phyloP scores from a whole-genome alignment of 2,888 invertebrate species.

The Plagodis dolabraria region DNA sequence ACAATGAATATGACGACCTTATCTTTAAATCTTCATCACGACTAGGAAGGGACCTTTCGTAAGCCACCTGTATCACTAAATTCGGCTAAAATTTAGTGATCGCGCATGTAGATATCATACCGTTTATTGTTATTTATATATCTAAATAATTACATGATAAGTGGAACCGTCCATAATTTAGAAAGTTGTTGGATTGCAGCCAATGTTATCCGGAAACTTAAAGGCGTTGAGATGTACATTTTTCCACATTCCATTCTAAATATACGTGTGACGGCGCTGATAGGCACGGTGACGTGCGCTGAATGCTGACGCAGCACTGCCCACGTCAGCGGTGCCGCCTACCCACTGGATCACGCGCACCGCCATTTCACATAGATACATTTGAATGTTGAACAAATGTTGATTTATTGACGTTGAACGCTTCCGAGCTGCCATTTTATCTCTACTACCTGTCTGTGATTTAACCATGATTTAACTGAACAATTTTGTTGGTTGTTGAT shows the following conservation, averaged over 20 bases:
- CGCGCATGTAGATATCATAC: slow-evolving; percentile 4
- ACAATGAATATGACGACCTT: neutral
- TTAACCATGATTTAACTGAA: too few species aligned
- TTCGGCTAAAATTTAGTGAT: slow-evolving; percentile 8
- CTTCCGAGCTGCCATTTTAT: too few species aligned
- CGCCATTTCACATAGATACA: neutral
- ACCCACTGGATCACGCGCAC: slow-evolving; percentile 67
- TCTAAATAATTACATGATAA: slow-evolving; percentile 17
- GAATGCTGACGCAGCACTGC: slow-evolving; percentile 66
- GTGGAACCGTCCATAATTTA: slow-evolving; percentile 41
- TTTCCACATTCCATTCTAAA: slow-evolving; percentile 76
- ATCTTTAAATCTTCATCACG: neutral
- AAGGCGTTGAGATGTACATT: slow-evolving; percentile 60
- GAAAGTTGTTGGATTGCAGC: slow-evolving; percentile 57
- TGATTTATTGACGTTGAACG: too few species aligned
- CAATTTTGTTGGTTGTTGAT: too few species aligned
- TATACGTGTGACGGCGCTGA: slow-evolving; percentile 70
- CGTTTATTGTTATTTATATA: slow-evolving; percentile 1
- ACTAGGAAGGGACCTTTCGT: slow-evolving; percentile 10
- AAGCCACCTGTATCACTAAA: neutral
- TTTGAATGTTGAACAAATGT: neutral
- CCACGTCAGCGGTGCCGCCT: slow-evolving; percentile 61
- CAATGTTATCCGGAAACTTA: slow-evolving; percentile 71
- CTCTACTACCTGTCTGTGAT: too few species aligned
- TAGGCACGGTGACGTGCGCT: slow-evolving; percentile 63